A percentile compares a stretch with the other conserved stretches of the same genome.
phyloP scores from a whole-genome alignment of 2,888 invertebrate genomes.

The Diploptera punctata region DNA sequence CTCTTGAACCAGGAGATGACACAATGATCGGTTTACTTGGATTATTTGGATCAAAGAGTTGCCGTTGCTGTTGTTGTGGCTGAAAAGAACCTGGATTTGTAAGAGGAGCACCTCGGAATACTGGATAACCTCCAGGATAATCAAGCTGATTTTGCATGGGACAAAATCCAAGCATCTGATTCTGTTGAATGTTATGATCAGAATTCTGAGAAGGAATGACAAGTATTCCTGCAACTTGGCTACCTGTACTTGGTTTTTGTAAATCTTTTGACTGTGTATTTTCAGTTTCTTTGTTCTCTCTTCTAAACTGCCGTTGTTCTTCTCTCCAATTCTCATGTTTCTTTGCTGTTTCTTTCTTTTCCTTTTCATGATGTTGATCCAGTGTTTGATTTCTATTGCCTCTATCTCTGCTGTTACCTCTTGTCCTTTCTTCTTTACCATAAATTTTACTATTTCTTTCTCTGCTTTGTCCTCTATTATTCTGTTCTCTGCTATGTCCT shows the following conservation, averaged over 20 bases:
- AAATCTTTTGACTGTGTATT: neutral
- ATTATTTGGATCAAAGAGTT: slow-evolving; percentile 68
- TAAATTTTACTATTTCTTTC: slow-evolving; percentile 15
- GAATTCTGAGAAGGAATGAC: slow-evolving; percentile 51
- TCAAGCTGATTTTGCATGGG: slow-evolving; percentile 46
- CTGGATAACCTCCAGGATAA: slow-evolving; percentile 12
- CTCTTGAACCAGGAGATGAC: slow-evolving; percentile 57
- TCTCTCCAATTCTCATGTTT: slow-evolving; percentile 52
- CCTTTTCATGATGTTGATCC: slow-evolving; percentile 56
- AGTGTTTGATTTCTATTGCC: slow-evolving; percentile 42
- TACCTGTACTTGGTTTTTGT: neutral
- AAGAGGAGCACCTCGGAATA: neutral
- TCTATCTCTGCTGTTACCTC: slow-evolving; percentile 24
- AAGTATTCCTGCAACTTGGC: slow-evolving; percentile 52
- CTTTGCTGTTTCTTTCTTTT: slow-evolving; percentile 53
- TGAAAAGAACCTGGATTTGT: slow-evolving; percentile 15
- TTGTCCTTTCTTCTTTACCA: no score
- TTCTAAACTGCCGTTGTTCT: slow-evolving; percentile 46
- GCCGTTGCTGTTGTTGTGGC: slow-evolving; percentile 53
- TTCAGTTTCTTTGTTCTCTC: slow-evolving; percentile 1
- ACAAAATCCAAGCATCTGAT: slow-evolving; percentile 9
- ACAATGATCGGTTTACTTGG: slow-evolving; percentile 76
- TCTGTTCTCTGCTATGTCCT: slow-evolving; percentile 30
- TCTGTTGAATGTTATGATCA: neutral
- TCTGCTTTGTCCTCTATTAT: slow-evolving; percentile 8